phyloP scores from a whole-genome alignment of 2,113 vertebrate genomes.

The Campylomormyrus numenius region DNA sequence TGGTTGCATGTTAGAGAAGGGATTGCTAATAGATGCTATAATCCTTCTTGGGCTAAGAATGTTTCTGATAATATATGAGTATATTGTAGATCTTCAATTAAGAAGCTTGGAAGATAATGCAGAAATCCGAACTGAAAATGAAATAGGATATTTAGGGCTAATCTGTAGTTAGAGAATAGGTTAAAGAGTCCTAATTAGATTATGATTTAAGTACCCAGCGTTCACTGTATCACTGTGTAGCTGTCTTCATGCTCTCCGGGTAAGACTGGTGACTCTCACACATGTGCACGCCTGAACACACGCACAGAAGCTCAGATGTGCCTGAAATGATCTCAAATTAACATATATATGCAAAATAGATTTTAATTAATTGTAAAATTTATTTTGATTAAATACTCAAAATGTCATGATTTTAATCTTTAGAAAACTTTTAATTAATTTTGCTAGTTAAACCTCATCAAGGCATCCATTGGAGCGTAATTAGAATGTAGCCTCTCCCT shows the following conservation, averaged over 20 bases:
- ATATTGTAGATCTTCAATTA: slow-evolving; percentile 54
- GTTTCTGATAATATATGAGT: slow-evolving; percentile 44
- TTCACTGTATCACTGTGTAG: background rate
- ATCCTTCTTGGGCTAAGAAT: slow-evolving; percentile 51
- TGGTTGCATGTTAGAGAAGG: slow-evolving; percentile 28
- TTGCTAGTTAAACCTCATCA: slow-evolving; percentile 70
- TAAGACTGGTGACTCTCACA: background rate
- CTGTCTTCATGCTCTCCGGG: background rate
- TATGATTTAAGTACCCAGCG: slow-evolving; percentile 42
- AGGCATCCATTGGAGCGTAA: slow-evolving; percentile 66
- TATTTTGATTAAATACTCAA: slow-evolving; percentile 70
- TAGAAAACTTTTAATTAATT: slow-evolving; percentile 71
- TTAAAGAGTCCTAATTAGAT: slow-evolving; percentile 49
- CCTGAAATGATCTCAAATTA: slow-evolving; percentile 57
- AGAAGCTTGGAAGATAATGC: slow-evolving; percentile 47
- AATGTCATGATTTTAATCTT: slow-evolving; percentile 71
- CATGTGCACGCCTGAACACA: background rate
- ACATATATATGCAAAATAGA: slow-evolving; percentile 62
- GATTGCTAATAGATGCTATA: slow-evolving; percentile 40
- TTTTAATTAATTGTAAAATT: slow-evolving; percentile 62
- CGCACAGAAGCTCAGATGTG: slow-evolving; percentile 37
- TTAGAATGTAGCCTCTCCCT: slow-evolving; percentile 57
- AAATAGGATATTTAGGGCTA: slow-evolving; percentile 47
- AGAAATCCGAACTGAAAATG: slow-evolving; percentile 45
- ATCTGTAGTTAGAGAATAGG: slow-evolving; percentile 47